These are phyloP conservation scores for Rafetus swinhoei DNA, from an alignment of 2,113 vertebrate genomes.

Conservation along the genomic window DNA sequence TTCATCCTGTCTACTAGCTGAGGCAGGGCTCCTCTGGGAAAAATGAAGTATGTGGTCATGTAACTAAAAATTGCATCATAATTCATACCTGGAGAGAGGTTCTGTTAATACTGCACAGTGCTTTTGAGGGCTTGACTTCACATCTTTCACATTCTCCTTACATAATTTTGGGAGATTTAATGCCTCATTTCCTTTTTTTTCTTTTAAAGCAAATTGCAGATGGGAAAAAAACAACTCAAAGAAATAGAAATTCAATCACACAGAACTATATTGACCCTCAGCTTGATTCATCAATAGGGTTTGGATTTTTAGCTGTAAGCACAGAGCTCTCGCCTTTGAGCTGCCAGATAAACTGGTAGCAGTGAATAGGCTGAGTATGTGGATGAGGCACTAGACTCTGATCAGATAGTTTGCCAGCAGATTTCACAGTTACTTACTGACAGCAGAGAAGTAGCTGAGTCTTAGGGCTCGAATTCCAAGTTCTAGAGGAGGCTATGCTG, in stretches of 20 bases:
- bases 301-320: neutral
- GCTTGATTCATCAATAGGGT: neutral
- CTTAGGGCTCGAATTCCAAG: neutral
- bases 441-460: neutral
- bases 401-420: neutral
- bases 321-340: neutral
- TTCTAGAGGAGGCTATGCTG: neutral
- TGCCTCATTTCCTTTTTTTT: neutral
- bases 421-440: neutral
- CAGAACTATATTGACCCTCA: neutral
- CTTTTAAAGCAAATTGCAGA: neutral
- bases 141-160: neutral
- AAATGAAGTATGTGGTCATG: neutral
- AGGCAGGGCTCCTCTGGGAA: neutral
- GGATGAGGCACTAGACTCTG: neutral
- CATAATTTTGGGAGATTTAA: neutral
- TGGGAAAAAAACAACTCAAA: neutral
- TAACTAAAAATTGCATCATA: neutral
- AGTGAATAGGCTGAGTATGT: neutral
- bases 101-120: neutral
- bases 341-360: neutral
- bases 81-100: neutral
- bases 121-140: neutral
- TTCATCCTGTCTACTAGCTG: neutral
- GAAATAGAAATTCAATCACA: neutral